A percentile compares a stretch with the other conserved stretches of the same genome.
Evolutionary conservation across 2,888 invertebrate species (phyloP).

Genomic region (Trissolcus brochymenae): DNA sequence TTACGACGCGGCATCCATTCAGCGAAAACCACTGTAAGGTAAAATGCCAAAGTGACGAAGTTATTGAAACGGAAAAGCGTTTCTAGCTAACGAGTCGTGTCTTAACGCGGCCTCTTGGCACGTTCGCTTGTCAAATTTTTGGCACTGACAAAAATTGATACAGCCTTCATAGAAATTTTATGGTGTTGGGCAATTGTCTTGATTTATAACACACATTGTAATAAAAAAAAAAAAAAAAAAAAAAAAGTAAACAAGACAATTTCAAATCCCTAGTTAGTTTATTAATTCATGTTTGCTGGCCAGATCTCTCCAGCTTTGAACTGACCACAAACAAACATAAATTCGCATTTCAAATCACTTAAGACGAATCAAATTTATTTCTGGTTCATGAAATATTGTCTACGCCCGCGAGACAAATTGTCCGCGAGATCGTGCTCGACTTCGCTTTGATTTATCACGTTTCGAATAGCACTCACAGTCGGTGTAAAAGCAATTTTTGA

Average conservation of each 20-base stretch:
- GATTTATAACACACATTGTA: too few relatives aligned
- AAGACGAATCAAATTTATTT: slow-evolving; percentile 42
- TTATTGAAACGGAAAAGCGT: slow-evolving; percentile 60
- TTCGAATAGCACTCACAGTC: not conserved
- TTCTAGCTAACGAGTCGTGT: slow-evolving; percentile 67
- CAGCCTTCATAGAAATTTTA: slow-evolving; percentile 39
- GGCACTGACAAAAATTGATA: slow-evolving; percentile 62
- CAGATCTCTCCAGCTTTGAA: not conserved
- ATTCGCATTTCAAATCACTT: slow-evolving; percentile 24
- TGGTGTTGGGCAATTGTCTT: slow-evolving; percentile 27
- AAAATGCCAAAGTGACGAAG: slow-evolving; percentile 55
- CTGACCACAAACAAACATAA: slow-evolving; percentile 7
- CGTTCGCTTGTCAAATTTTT: slow-evolving; percentile 64
- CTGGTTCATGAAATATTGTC: slow-evolving; percentile 21
- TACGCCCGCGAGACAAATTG: slow-evolving; percentile 22
- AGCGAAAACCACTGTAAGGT: slow-evolving; percentile 58
- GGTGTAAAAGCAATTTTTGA: too few relatives aligned
- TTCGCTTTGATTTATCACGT: slow-evolving; percentile 9
- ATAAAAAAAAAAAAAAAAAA: too few relatives aligned
- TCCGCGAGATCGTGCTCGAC: not conserved
- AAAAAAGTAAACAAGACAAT: too few relatives aligned
- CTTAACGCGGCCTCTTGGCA: slow-evolving; percentile 66
- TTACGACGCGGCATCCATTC: slow-evolving; percentile 45
- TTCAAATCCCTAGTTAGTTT: not conserved
- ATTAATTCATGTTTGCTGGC: not conserved